Base-by-base conservation (phyloP, 2,113 vertebrate genomes). In the Copsychus sechellarum region DNA sequence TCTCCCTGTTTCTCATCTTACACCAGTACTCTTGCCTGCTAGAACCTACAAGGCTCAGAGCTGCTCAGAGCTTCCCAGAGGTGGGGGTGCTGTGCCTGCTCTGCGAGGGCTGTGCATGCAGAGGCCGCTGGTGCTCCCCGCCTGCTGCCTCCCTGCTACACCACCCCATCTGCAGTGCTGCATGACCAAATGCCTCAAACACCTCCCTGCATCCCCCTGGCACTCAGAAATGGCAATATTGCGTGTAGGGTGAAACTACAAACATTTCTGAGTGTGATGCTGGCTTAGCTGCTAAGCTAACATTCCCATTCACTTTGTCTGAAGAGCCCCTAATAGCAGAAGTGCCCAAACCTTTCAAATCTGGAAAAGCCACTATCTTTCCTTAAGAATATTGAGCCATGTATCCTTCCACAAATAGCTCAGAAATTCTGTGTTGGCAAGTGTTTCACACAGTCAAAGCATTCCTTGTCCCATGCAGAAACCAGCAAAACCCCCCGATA, bases 141-240 rank as follows among this genome's bases (percentile, higher is more conserved):
- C 0, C 38, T 31, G 53, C 72, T 64, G 18, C 56, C 17, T 57
- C 31, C 31, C n/a, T 21, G 17, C 62, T 14, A 1, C 33, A 12
- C 0, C 0, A 54, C 36, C 38, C 26, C 5, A 2, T 33, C 62
- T 66, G 31, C 34, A 42, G 25, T 0, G 0, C 58, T 5, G 45
- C 22, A 6, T 29, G 0, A 0, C 47, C 54, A n/a, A 20, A 40
- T 0, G 0, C 50, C 43, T 58, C 57, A 19, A 36, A 71, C 22
- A 33, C 14, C 29, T 65, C 33, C 21, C 62, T 9, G 6, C 13
- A 10, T 1, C 5, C 31, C 22, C 38, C 23, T 25, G 23, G 33
- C 43, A 31, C 45, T 51, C 3, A 1, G 38, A 64, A 76, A 67
- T 12, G 12, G n/a, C n/a, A 47, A 36, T 21, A 14, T 17, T 26